Conservation (phyloP, 2,888 invertebrate species). For the Meta bourneti region DNA sequence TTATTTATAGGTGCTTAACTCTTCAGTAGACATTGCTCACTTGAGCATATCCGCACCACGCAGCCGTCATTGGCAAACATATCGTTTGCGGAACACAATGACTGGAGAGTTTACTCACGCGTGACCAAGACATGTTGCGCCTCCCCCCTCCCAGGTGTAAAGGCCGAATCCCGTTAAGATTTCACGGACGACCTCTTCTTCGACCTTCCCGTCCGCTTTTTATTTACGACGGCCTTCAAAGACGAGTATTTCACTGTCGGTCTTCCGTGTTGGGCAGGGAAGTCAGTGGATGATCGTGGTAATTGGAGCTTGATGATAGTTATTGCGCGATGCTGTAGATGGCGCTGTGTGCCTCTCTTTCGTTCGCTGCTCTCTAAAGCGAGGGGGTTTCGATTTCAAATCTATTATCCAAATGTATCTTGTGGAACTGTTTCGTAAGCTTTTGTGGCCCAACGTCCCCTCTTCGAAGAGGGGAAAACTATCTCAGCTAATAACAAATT, state of each 20-base stretch:
- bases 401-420: too few relatives aligned
- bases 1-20: not conserved
- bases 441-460: too few relatives aligned
- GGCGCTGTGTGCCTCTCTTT: not conserved
- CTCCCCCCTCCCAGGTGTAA: constrained; percentile 4
- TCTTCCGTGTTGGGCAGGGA: constrained; percentile 15
- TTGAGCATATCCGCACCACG: not conserved
- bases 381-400: too few relatives aligned
- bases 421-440: too few relatives aligned
- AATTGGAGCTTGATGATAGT: constrained; percentile 35
- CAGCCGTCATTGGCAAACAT: constrained; percentile 10
- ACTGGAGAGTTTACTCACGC: constrained; percentile 26
- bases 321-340: constrained; percentile 10
- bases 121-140: constrained; percentile 24
- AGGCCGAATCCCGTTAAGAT: constrained; percentile 42
- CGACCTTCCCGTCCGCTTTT: constrained; percentile 25
- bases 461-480: too few relatives aligned
- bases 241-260: constrained; percentile 32
- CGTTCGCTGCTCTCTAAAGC: too few relatives aligned
- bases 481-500: too few relatives aligned
- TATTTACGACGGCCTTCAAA: constrained; percentile 21
- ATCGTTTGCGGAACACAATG: constrained; percentile 14
- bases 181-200: constrained; percentile 50
- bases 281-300: not conserved
- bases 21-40: not conserved